A percentile compares a stretch with the other conserved stretches of the same genome.
These are phyloP conservation scores for Mesorhabditis spiculigera DNA, from an alignment of 2,888 invertebrate species.

Conservation along the genomic window DNA sequence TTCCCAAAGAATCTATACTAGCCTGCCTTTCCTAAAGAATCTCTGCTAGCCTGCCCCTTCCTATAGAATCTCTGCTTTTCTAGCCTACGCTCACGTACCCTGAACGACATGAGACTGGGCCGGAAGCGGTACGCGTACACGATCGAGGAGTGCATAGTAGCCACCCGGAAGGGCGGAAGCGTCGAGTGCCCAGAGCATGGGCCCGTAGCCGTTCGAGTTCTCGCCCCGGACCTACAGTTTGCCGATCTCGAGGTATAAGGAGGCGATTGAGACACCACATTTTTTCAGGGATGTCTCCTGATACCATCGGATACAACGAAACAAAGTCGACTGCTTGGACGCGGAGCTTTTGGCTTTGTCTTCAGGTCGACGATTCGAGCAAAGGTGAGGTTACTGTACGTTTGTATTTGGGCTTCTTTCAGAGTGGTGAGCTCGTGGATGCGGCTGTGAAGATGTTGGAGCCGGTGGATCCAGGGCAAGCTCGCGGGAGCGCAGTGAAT, in stretches of 20 bases:
- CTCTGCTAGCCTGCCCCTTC: not conserved
- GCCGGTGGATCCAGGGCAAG: constrained; percentile 80
- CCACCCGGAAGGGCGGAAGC: constrained; percentile 43
- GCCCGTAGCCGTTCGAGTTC: constrained; percentile 71
- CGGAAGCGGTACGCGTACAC: constrained; percentile 68
- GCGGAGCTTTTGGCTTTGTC: constrained; percentile 98
- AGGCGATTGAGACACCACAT: not conserved
- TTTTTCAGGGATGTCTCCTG: constrained; percentile 64
- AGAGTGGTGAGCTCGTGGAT: constrained; percentile 59
- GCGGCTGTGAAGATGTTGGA: constrained; percentile 94
- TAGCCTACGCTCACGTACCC: not conserved
- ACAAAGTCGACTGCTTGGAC: constrained; percentile 72
- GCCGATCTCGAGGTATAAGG: constrained; percentile 39
- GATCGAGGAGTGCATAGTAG: constrained; percentile 84
- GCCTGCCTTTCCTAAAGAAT: not conserved
- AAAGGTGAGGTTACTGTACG: constrained; percentile 10
- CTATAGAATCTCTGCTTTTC: too few species aligned
- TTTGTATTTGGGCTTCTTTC: not conserved
- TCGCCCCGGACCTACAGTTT: constrained; percentile 76
- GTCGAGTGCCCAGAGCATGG: constrained; percentile 79
- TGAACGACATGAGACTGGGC: not conserved
- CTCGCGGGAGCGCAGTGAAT: constrained; percentile 70
- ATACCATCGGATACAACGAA: constrained; percentile 79
- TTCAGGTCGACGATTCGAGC: constrained; percentile 72
- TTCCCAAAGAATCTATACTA: not conserved